Percentiles rank a stretch among this genome's conserved stretches.
Evolutionary conservation across 30 jellyfish, hydroid and myxozoan species (phyloP).

Genomic region (Phacellophora camtschatica): DNA sequence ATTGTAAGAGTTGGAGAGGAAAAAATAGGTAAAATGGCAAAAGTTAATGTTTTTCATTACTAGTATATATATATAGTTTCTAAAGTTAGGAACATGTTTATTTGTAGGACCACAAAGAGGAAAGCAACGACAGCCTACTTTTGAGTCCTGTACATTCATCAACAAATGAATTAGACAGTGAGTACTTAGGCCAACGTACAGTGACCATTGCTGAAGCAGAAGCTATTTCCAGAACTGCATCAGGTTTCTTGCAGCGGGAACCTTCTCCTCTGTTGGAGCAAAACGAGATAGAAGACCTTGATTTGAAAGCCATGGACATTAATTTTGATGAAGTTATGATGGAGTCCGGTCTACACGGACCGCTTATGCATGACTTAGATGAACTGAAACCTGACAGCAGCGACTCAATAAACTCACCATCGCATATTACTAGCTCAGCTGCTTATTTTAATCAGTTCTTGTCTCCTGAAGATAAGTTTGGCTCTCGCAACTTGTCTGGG

Average conservation of each 20-base stretch:
- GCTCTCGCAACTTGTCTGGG: constrained; percentile 19
- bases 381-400: constrained; percentile 72
- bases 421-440: constrained; percentile 54
- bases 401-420: constrained; percentile 64
- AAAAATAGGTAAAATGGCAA: too few species aligned
- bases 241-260: constrained; percentile 66
- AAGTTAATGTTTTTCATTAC: too few species aligned
- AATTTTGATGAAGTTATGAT: constrained; percentile 85
- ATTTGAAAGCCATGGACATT: constrained; percentile 66
- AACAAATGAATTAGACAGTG: constrained; percentile 39
- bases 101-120: constrained; percentile 62
- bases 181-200: constrained; percentile 80
- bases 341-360: constrained; percentile 71
- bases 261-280: constrained; percentile 72
- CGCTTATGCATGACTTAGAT: constrained; percentile 62
- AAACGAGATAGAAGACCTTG: constrained; percentile 80
- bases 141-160: constrained; percentile 67
- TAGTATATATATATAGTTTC: too few species aligned
- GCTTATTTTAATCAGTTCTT: constrained; percentile 40
- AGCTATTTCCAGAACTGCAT: constrained; percentile 91
- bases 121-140: constrained; percentile 53
- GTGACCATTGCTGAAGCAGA: constrained; percentile 96
- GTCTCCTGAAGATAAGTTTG: constrained; percentile 36
- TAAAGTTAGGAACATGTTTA: neutral
- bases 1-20: too few species aligned